A percentile compares a stretch with the other conserved stretches of the same genome.
phyloP scores from a whole-genome alignment of 2,797 vertebrate genomes.

The Rousettus madagascariensis region DNA sequence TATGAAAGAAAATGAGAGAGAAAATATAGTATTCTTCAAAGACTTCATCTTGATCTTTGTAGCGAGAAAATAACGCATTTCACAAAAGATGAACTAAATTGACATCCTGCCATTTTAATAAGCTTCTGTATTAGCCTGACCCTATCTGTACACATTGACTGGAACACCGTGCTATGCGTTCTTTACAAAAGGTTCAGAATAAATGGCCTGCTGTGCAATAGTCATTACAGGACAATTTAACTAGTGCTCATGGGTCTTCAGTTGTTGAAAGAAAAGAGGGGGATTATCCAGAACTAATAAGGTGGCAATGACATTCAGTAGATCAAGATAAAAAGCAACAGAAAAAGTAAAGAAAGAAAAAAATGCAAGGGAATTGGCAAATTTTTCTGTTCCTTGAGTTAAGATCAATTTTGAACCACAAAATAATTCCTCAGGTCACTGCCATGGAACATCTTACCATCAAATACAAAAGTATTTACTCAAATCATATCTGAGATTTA shows the following conservation, averaged over 20 bases:
- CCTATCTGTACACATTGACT: slow-evolving; percentile 52
- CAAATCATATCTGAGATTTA: not conserved
- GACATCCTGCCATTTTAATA: slow-evolving; percentile 65
- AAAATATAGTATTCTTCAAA: not conserved
- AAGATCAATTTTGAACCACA: not conserved
- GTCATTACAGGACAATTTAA: slow-evolving; percentile 63
- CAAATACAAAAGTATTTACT: not conserved
- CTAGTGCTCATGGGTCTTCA: slow-evolving; percentile 11
- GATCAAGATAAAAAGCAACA: slow-evolving; percentile 41
- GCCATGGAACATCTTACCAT: not conserved
- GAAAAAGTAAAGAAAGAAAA: not conserved
- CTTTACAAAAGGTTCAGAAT: slow-evolving; percentile 51
- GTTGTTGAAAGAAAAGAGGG: slow-evolving; percentile 42
- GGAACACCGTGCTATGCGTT: slow-evolving; percentile 50
- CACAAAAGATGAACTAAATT: slow-evolving; percentile 59
- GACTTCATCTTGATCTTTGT: slow-evolving; percentile 3
- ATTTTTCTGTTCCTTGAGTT: not conserved
- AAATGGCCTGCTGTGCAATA: slow-evolving; percentile 49
- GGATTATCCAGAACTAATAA: slow-evolving; percentile 63
- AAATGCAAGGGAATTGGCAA: not conserved
- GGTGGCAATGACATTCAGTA: slow-evolving; percentile 23
- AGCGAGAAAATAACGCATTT: slow-evolving; percentile 59
- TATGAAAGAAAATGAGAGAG: slow-evolving; percentile 27
- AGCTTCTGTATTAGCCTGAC: slow-evolving; percentile 58
- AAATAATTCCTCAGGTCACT: slow-evolving; percentile 37